phyloP scores from a whole-genome alignment of 2,888 invertebrate genomes.

The Troilus luridus region DNA sequence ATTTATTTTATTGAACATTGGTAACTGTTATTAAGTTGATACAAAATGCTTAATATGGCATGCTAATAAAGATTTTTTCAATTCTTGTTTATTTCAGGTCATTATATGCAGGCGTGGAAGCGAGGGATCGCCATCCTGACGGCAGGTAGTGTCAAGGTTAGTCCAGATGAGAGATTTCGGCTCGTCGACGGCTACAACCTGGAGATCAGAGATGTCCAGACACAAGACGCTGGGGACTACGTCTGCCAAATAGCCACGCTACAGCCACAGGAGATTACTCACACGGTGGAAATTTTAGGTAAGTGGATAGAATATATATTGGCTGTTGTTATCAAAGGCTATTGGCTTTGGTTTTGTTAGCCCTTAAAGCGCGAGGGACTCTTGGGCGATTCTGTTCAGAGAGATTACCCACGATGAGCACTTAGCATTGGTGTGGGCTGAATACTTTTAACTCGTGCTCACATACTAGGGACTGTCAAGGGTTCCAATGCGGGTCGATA shows the following conservation, averaged over 20 bases:
- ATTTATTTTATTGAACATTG: no score
- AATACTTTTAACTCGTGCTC: no score
- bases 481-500: no score
- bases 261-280: slow-evolving; percentile 77
- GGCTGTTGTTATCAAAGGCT: no score
- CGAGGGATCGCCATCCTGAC: slow-evolving; percentile 77
- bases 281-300: slow-evolving; percentile 79
- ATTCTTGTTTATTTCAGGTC: slow-evolving; percentile 70
- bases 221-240: slow-evolving; percentile 79
- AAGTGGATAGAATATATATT: slow-evolving; percentile 68
- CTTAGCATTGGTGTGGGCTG: no score
- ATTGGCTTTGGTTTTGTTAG: no score
- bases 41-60: not conserved
- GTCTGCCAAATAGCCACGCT: slow-evolving; percentile 79
- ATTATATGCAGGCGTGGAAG: slow-evolving; percentile 78
- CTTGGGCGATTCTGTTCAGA: no score
- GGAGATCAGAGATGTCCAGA: slow-evolving; percentile 76
- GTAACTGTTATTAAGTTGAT: no score
- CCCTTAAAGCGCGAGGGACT: no score
- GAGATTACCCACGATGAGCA: no score
- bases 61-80: not conserved
- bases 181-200: slow-evolving; percentile 77
- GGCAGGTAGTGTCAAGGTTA: slow-evolving; percentile 77
- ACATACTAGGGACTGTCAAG: no score
- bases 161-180: slow-evolving; percentile 76